Evolutionary conservation across 2,797 vertebrate genomes (phyloP), one percentile per base, ranked within the genome.

Genomic region (Clarias pachynema): DNA sequence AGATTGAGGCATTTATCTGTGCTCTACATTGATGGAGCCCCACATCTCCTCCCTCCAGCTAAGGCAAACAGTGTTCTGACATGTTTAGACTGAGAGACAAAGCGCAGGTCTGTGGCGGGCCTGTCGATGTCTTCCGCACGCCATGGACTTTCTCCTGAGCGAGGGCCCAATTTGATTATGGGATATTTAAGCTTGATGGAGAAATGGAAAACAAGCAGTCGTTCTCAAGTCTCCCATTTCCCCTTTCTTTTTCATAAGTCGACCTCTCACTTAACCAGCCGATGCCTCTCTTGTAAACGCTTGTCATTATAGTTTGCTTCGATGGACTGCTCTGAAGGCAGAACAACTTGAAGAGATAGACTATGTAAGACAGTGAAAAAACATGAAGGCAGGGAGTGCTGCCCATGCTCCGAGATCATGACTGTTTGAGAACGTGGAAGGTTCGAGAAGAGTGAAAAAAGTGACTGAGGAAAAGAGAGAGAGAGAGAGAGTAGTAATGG

Each of bases 141-240:
- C 88, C 92, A 92, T 92, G 91, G 89, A 90, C 93, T 91, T 93
- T 92, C 91, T 87, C 92, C 90, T 40, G 90, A 88, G 89, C 86
- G 79, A 90, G 86, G 84, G 91, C 91, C 62, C 92, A 93, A 94
- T 95, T 95, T 95, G 93, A 94, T 94, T 91, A 92, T 89, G 86
- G 89, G 93, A 93, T 93, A 94, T 94, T 95, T 95, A 94, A 95
- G 95, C 93, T 93, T 90, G 92, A 93, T 92, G 93, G 94, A 95
- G 49, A 95, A 95, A 92, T 93, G 91, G 92, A 93, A 92, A 95
- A 92, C 86, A 83, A 88, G 83, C 85, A 82, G 84, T 24, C 79
- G 73, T 88, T 75, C 83, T 79, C 18, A 57, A 60, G 88, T 88
- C 86, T 90, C 87, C 69, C 68, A 44, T 88, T 37, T 87, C 88